phyloP scores from a whole-genome alignment of 2,888 invertebrate genomes.

The Oscheius sp. region DNA sequence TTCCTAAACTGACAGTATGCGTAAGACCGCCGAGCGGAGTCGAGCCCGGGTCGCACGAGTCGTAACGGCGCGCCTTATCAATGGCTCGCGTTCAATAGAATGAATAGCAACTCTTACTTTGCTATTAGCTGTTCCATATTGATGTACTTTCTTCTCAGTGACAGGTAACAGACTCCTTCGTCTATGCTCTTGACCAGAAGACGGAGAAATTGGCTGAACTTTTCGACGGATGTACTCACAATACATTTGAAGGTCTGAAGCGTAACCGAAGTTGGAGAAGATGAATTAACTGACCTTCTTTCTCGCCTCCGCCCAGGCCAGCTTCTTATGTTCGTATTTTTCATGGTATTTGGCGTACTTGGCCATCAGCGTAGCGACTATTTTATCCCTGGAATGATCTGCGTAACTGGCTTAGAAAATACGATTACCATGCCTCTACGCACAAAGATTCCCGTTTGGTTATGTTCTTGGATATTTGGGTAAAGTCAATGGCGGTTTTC shows the following conservation, averaged over 20 bases:
- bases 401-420: not conserved
- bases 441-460: not conserved
- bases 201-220: conserved; percentile 27
- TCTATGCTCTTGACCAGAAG: not conserved
- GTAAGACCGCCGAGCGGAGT: no score
- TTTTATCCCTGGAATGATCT: not conserved
- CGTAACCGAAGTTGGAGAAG: not conserved
- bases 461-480: not conserved
- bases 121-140: not conserved
- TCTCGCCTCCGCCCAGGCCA: conserved; percentile 8
- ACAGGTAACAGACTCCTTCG: not conserved
- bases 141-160: not conserved
- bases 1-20: no score
- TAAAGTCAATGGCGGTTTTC: conserved; percentile 8
- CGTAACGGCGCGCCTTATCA: no score
- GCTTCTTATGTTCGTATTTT: not conserved
- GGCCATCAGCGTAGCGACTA: not conserved
- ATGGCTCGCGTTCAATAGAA: no score
- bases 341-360: not conserved
- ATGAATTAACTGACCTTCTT: not conserved
- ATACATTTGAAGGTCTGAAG: not conserved
- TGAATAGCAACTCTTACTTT: not conserved
- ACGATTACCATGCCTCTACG: conserved; percentile 1
- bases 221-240: not conserved
- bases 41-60: no score